Evolutionary conservation across 1,140 invertebrate genomes (phyloP).

Genomic region (Hyphantria cunea): DNA sequence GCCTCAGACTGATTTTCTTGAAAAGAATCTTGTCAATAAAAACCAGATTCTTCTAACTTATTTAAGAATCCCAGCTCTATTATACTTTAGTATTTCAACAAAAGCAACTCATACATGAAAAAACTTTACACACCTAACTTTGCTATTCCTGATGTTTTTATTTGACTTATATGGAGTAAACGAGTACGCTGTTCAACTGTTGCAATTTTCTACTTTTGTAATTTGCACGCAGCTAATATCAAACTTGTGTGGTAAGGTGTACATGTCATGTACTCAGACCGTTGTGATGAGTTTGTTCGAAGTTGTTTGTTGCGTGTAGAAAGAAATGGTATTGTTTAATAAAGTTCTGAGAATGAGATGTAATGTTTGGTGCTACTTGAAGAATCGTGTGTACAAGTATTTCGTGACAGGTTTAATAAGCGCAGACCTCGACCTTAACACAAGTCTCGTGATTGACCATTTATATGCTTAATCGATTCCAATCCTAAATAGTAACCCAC

Average conservation of each 20-base stretch:
- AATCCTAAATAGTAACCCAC: too few relatives aligned
- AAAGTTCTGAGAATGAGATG: not conserved
- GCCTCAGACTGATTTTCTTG: too few relatives aligned
- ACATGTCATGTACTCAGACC: conserved; percentile 1
- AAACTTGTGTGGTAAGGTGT: not conserved
- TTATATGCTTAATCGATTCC: too few relatives aligned
- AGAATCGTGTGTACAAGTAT: too few relatives aligned
- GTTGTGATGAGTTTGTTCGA: not conserved
- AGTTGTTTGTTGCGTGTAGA: not conserved
- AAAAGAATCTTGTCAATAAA: too few relatives aligned
- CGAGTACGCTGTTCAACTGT: not conserved
- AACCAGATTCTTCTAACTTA: too few relatives aligned
- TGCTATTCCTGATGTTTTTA: conserved; percentile 3
- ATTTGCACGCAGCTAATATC: conserved; percentile 26
- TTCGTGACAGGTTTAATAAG: too few relatives aligned
- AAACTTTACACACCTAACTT: not conserved
- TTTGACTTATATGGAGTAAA: conserved; percentile 16
- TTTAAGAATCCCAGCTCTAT: too few relatives aligned
- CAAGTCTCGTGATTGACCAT: too few relatives aligned
- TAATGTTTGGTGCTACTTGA: too few relatives aligned
- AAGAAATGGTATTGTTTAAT: not conserved
- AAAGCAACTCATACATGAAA: not conserved
- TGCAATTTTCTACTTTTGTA: conserved; percentile 31
- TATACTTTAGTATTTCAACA: not conserved
- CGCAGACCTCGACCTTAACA: too few relatives aligned